A percentile compares a stretch with the other conserved stretches of the same genome.
These are phyloP conservation scores for Plagodis pulveraria DNA, from an alignment of 2,888 invertebrate species.

Conservation along the genomic window DNA sequence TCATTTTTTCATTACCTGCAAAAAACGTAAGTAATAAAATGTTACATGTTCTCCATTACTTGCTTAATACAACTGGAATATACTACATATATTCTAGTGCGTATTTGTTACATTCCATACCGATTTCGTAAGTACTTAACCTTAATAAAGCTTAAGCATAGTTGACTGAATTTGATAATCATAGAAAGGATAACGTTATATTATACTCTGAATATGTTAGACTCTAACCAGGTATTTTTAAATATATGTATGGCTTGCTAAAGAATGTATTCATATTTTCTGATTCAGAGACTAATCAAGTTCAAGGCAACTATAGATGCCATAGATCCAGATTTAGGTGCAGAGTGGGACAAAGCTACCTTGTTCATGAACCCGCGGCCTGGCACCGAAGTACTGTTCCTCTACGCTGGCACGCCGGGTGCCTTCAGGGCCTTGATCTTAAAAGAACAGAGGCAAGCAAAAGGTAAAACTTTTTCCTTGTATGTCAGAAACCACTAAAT, in stretches of 20 bases:
- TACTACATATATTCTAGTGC: too few relatives aligned
- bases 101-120: slow-evolving; percentile 11
- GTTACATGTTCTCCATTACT: too few relatives aligned
- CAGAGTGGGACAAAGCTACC: slow-evolving; percentile 64
- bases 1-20: slow-evolving; percentile 61
- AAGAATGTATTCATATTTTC: neutral
- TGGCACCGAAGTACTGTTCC: slow-evolving; percentile 59
- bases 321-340: slow-evolving; percentile 45
- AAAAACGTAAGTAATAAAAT: slow-evolving; percentile 51
- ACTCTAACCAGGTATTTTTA: neutral
- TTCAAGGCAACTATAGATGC: slow-evolving; percentile 56
- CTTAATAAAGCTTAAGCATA: slow-evolving; percentile 22
- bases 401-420: slow-evolving; percentile 59
- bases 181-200: slow-evolving; percentile 1
- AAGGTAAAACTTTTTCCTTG: slow-evolving; percentile 39
- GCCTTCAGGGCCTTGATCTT: slow-evolving; percentile 65
- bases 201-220: neutral
- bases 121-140: slow-evolving; percentile 18
- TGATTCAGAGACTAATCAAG: slow-evolving; percentile 53
- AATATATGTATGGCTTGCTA: too few relatives aligned
- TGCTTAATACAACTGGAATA: too few relatives aligned
- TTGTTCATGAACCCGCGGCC: slow-evolving; percentile 68
- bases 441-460: slow-evolving; percentile 59
- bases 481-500: too few relatives aligned
- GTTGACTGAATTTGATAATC: slow-evolving; percentile 18